Base-by-base conservation (phyloP, 2,113 vertebrate species). In the Heterotis niloticus region DNA sequence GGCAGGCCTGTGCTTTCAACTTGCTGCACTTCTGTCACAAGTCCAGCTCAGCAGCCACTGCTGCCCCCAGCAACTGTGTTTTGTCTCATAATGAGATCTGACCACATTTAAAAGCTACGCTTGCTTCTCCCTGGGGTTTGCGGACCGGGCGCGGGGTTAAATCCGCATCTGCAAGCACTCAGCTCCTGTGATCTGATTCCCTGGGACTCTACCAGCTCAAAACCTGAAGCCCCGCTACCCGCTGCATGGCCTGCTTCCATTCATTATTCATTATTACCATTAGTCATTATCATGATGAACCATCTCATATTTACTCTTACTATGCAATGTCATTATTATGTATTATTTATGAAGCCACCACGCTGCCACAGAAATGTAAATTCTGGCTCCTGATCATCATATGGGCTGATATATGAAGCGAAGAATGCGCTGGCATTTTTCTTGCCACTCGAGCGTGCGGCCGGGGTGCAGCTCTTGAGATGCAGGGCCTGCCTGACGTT, bases 181-280 rank as follows among this genome's bases (percentile, higher is more conserved):
- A 1, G 52, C 5, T 14, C 79, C 66, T 80, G 29, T 59, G 34
- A 64, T 64, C 29, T 64, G 62, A 34, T 23, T 7, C 75, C 20
- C 10, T 18, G 18, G 20, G 59, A 75, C 52, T 52, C 26, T 29
- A 18, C 5, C 0, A 29, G 57, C 74, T 76, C 28, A 26, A 34
- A 24, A 18, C 59, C 74, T 20, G 4, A 34, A 17, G 57, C 74
- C 13, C 28, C 26, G 0, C 28, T n/a, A 20, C 57, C 18, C 29
- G 29, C 17, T 28, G 16, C 17, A 7, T 26, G 24, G 60, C 29
- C 59, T 17, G n/a, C 75, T 76, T 51, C 16, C 59, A 64, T 76
- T 76, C 60, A 76, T 76, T 76, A 76, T 76, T 76, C 75, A 76
- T 51, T 23, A 29, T 12, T 52, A 64, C 34, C 56, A 64, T 76